These are phyloP conservation scores for Hydraecia micacea DNA, from an alignment of 2,888 invertebrate genomes.

Conservation along the genomic window DNA sequence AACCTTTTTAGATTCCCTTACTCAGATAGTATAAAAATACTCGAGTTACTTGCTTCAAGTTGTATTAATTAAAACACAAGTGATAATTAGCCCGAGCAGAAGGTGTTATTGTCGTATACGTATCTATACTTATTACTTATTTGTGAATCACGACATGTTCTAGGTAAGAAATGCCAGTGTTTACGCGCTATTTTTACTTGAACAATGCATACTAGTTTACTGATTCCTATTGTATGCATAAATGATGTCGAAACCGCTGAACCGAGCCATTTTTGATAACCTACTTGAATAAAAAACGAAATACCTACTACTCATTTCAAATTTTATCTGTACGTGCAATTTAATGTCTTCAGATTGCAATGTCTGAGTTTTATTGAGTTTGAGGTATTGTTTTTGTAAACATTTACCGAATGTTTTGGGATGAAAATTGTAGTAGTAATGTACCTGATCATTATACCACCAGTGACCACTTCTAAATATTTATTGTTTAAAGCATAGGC, in stretches of 20 bases:
- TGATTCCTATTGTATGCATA: conserved; percentile 34
- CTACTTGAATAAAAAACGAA: conserved; percentile 40
- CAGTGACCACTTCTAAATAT: not conserved
- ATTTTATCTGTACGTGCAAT: conserved; percentile 36
- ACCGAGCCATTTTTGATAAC: conserved; percentile 50
- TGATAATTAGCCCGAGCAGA: conserved; percentile 37
- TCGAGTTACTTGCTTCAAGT: conserved; percentile 16
- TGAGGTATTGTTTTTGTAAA: conserved; percentile 10
- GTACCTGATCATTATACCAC: not conserved
- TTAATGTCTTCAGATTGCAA: conserved; percentile 23
- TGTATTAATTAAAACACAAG: conserved; percentile 36
- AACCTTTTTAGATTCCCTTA: conserved; percentile 37
- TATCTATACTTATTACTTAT: conserved; percentile 12
- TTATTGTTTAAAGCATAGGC: not conserved
- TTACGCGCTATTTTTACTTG: conserved; percentile 35
- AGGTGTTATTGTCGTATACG: conserved; percentile 9
- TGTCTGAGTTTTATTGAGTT: conserved; percentile 19
- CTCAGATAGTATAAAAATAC: conserved; percentile 22
- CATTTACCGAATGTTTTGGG: not conserved
- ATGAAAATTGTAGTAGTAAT: not conserved
- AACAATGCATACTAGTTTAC: conserved; percentile 34
- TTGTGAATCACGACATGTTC: conserved; percentile 5
- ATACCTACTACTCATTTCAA: conserved; percentile 21
- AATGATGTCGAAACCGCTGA: conserved; percentile 44
- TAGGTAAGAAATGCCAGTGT: conserved; percentile 16